A percentile compares a stretch with the other conserved stretches of the same genome.
These are phyloP conservation scores for Colletes latitarsis DNA, from an alignment of 1,140 invertebrate genomes.

Conservation along the genomic window DNA sequence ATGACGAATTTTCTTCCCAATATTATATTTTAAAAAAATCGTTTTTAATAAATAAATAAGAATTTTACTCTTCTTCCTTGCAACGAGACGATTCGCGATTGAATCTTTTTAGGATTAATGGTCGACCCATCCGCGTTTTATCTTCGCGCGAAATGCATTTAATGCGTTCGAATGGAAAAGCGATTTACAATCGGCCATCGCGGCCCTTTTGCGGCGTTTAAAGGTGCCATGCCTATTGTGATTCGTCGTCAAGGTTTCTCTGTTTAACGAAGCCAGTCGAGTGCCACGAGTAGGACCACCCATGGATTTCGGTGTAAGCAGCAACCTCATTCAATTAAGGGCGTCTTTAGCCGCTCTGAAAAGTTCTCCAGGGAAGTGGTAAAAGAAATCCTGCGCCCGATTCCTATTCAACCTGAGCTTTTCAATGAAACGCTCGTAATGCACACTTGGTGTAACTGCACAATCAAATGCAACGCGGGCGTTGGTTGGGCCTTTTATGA, in stretches of 20 bases:
- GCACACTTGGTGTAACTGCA: not conserved
- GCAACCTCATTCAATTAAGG: slow-evolving; percentile 17
- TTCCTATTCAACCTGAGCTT: not conserved
- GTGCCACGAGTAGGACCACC: not conserved
- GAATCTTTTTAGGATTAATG: no score
- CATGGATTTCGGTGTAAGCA: slow-evolving; percentile 10
- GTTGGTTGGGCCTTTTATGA: not conserved
- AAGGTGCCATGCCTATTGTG: not conserved
- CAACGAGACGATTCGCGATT: no score
- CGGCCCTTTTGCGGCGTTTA: not conserved
- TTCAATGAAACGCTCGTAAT: not conserved
- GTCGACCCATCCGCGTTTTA: no score
- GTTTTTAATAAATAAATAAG: no score
- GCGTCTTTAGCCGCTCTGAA: slow-evolving; percentile 9
- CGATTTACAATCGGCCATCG: slow-evolving; percentile 12
- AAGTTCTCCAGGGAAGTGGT: not conserved
- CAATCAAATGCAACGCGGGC: not conserved
- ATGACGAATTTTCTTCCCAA: no score
- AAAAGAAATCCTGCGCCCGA: not conserved
- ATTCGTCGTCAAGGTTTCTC: not conserved
- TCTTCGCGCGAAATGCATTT: no score
- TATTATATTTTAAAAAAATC: no score
- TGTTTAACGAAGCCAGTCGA: slow-evolving; percentile 18
- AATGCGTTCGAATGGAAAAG: not conserved
- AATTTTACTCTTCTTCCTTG: no score